Evolutionary conservation across 2,113 vertebrate genomes (phyloP), one percentile per base, ranked within the genome.

Genomic region (Rallus limicola): DNA sequence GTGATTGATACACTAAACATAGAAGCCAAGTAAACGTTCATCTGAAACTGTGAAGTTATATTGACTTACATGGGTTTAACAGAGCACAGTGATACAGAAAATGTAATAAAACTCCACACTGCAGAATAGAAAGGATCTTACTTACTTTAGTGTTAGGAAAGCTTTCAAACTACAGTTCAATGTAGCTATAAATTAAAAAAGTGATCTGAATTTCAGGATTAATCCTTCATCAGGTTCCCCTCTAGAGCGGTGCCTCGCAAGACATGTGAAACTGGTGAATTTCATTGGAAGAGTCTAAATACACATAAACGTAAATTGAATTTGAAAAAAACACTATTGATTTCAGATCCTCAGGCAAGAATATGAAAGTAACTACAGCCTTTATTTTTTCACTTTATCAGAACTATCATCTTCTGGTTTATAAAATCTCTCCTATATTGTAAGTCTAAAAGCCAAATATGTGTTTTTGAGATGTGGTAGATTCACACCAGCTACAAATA

Each of bases 281-380:
- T 97, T 85, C 95, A 83, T 79, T 48, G 48, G 84, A 88, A 75
- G 64, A 75, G 65, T 87, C 84, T 82, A 92, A 90, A 93, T 95
- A 80, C 26, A 93, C 69, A 84, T 82, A 94, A 92, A 93, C 5
- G 58, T 96, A 98, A 97, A 97, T 50, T 86, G 70, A 86, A 91
- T 96, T 94, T 81, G 25, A 15, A 92, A 95, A 78, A 53, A 7
- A 1, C 74, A 86, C 52, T 95, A 94, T 97, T 90, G 77, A 96
- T 94, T 96, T 96, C 95, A 97, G 94, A 82, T 94, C 95, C 90
- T 90, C 63, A 31, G 97, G 92, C 95, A 90, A 92, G 74, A 67
- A 60, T 74, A 80, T 81, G 74, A 90, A 92, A 96, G 65, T 88
- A 94, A 96, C 70, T 92, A 50, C 36, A 86, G 31, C 58, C 67